These are phyloP conservation scores for Pipistrellus pipistrellus DNA, from an alignment of 2,797 vertebrate genomes.

Conservation along the genomic window DNA sequence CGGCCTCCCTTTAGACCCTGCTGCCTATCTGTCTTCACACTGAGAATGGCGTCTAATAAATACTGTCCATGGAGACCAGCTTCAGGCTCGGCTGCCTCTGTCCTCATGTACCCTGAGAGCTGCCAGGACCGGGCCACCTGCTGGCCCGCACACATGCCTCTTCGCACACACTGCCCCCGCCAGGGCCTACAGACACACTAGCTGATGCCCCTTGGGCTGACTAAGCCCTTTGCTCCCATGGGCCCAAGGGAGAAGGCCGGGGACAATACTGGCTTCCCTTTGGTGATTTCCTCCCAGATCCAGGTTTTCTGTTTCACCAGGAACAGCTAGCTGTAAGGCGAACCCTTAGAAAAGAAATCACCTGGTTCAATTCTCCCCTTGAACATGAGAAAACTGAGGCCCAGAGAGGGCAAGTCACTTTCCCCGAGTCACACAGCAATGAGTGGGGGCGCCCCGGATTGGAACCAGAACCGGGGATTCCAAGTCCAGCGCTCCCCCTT, in stretches of 20 bases:
- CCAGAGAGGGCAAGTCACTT: not conserved
- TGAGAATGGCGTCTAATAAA: slow-evolving; percentile 85
- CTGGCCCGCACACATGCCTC: not conserved
- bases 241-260: not conserved
- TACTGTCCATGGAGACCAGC: slow-evolving; percentile 84
- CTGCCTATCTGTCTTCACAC: slow-evolving; percentile 83
- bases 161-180: not conserved
- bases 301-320: not conserved
- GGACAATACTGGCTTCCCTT: not conserved
- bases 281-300: not conserved
- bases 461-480: not conserved
- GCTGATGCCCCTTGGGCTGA: rapidly evolving
- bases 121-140: not conserved
- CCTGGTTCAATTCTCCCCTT: not conserved
- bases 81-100: slow-evolving; percentile 72
- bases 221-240: not conserved
- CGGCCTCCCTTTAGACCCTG: slow-evolving; percentile 64
- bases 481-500: too few species aligned
- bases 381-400: not conserved
- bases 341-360: not conserved
- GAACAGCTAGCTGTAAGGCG: not conserved
- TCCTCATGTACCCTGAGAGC: not conserved
- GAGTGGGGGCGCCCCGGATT: not conserved
- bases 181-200: not conserved
- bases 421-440: not conserved